Percentiles rank a stretch among this genome's conserved stretches.
Evolutionary conservation across 1,140 invertebrate species (phyloP).

Genomic region (Brachionus paranguensis): DNA sequence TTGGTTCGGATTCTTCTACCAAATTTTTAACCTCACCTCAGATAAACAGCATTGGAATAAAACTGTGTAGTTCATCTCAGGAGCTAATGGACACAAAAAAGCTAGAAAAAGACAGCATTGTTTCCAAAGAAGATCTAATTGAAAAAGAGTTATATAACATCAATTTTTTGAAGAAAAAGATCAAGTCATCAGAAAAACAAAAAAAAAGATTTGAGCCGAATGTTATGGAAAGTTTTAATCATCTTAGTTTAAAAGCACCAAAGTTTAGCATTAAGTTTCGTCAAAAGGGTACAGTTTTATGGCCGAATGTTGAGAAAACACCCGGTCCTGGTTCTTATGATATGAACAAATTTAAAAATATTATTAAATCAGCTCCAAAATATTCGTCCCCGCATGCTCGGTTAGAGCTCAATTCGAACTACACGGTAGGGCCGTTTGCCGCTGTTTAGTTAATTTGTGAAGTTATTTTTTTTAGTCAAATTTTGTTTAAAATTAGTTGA

Average conservation of each 20-base stretch:
- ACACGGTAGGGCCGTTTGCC: neutral
- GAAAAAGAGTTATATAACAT: neutral
- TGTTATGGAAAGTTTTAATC: slow-evolving; percentile 30
- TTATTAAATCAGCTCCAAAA: slow-evolving; percentile 26
- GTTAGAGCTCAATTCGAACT: slow-evolving; percentile 20
- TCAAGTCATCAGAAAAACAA: neutral
- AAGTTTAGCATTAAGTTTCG: slow-evolving; percentile 30
- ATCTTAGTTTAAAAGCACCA: slow-evolving; percentile 8
- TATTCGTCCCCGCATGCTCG: neutral
- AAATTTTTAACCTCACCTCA: neutral
- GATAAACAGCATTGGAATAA: neutral
- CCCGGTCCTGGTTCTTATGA: slow-evolving; percentile 27
- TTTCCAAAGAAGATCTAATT: neutral
- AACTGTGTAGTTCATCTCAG: neutral
- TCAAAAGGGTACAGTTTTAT: slow-evolving; percentile 9
- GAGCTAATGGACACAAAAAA: neutral
- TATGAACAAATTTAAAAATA: slow-evolving; percentile 17
- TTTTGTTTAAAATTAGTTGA: neutral
- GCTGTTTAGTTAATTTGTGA: neutral
- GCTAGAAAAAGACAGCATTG: neutral
- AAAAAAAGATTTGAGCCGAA: neutral
- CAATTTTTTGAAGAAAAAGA: neutral
- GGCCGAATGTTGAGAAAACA: slow-evolving; percentile 17
- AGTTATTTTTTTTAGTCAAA: neutral
- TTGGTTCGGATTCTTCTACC: neutral